These are phyloP conservation scores for Leptatherina wallacei DNA, from an alignment of 2,797 vertebrate species.

Conservation along the genomic window DNA sequence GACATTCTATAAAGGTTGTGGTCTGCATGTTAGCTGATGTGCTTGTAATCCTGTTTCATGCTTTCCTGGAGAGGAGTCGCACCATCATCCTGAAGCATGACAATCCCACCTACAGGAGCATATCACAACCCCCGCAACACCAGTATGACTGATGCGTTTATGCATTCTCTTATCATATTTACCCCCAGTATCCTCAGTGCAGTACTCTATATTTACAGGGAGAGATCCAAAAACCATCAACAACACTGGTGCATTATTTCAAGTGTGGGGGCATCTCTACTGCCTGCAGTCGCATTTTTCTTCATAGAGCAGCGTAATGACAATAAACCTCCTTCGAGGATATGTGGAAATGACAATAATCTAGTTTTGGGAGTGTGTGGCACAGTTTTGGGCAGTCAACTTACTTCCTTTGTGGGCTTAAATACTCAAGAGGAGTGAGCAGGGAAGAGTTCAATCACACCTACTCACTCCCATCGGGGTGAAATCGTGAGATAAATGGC, in stretches of 20 bases:
- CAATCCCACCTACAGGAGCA: slow-evolving; percentile 78
- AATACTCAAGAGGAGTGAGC: slow-evolving; percentile 38
- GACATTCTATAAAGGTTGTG: slow-evolving; percentile 55
- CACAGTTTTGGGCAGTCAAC: slow-evolving; percentile 39
- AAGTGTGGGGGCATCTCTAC: slow-evolving; percentile 52
- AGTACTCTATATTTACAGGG: slow-evolving; percentile 55
- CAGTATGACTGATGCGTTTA: slow-evolving; percentile 79
- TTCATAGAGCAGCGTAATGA: slow-evolving; percentile 66
- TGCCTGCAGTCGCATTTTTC: slow-evolving; percentile 63
- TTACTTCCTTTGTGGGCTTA: slow-evolving; percentile 33
- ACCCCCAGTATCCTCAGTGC: slow-evolving; percentile 58
- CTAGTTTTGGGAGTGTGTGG: slow-evolving; percentile 51
- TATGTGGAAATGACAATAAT: slow-evolving; percentile 68
- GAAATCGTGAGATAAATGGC: slow-evolving; percentile 74
- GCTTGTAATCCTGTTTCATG: slow-evolving; percentile 80
- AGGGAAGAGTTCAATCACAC: slow-evolving; percentile 67
- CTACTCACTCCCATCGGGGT: slow-evolving; percentile 39
- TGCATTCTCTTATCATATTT: slow-evolving; percentile 73
- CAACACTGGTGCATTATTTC: slow-evolving; percentile 63
- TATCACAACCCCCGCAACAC: slow-evolving; percentile 72
- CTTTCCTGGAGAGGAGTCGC: slow-evolving; percentile 71
- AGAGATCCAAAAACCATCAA: slow-evolving; percentile 61
- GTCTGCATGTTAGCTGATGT: slow-evolving; percentile 71
- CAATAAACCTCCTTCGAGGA: slow-evolving; percentile 48
- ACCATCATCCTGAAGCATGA: slow-evolving; percentile 75